phyloP scores from a whole-genome alignment of 2,888 invertebrate genomes.

The Callyntrura guangdongensis region DNA sequence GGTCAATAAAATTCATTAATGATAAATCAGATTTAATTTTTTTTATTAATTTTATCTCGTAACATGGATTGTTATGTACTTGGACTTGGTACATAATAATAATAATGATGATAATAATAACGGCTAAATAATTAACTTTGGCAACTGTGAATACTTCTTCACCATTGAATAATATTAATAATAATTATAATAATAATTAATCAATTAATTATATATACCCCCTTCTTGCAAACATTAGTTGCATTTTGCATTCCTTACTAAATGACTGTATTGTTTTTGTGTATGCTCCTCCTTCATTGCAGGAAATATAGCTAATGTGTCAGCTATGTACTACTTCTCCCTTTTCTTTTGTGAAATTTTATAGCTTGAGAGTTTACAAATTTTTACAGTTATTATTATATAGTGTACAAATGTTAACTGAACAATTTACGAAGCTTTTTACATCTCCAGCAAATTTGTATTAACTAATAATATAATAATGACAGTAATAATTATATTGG shows the following conservation, averaged over 20 bases:
- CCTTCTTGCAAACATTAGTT: conserved; percentile 65
- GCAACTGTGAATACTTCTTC: conserved; percentile 79
- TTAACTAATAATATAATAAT: conserved; percentile 17
- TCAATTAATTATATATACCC: conserved; percentile 46
- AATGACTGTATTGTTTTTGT: conserved; percentile 48
- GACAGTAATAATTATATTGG: not conserved
- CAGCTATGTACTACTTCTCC: not conserved
- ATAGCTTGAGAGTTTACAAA: not conserved
- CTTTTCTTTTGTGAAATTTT: not conserved
- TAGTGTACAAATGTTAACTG: conserved; percentile 50
- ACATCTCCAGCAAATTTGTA: not conserved
- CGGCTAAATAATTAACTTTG: conserved; percentile 79
- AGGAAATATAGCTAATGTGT: not conserved
- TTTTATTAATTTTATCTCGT: conserved; percentile 69
- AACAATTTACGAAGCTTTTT: conserved; percentile 57
- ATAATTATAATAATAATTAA: conserved; percentile 6
- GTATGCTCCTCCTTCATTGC: conserved; percentile 5
- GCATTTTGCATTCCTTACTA: conserved; percentile 59
- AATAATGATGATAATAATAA: conserved; percentile 35
- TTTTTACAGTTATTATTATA: not conserved
- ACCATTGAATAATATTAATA: conserved; percentile 48
- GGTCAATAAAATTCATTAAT: conserved; percentile 16
- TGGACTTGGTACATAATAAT: conserved; percentile 65
- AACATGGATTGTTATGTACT: conserved; percentile 78
- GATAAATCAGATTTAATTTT: conserved; percentile 72